Evolutionary conservation across 2,888 invertebrate species (phyloP), one percentile per base, ranked within the genome.

Genomic region (Drosophila kokeensis): DNA sequence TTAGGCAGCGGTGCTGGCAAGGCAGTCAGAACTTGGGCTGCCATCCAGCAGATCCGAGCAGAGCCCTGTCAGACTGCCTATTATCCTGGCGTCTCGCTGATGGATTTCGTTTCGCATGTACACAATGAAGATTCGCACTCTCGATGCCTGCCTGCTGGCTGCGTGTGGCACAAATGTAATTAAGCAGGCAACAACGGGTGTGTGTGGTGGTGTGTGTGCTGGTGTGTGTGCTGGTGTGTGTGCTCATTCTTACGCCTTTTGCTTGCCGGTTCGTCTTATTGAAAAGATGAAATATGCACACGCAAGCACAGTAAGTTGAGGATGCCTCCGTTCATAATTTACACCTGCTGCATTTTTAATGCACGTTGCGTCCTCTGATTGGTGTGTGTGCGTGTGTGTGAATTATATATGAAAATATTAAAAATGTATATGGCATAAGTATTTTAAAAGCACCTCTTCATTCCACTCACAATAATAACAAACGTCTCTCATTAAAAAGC

Each of bases 291-390:
- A 75, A 82, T 81, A 83, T 88, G 79, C 89, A 89, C 67, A 75
- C 79, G 81, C 82, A 76, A 73, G 75, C 84, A 69, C 79, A 69
- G 60, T 57, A 61, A 53, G 66, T n/a, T 36, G 42, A 48, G 50
- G 59, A 54, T 52, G 70, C 48, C 63, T 64, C 59, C 67, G 50
- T 59, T 75, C 73, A 75, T 69, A 73, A 78, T 74, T 86, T 73
- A 81, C 82, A 86, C 87, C 76, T 79, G 64, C 79, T 84, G 89
- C 66, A 86, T 88, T 76, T 77, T 70, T 68, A 88, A 88, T 81
- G 80, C 70, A 62, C 82, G 55, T 69, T 68, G 49, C 64, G 48
- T 69, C 10, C 63, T 64, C 11, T 10, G 10, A 27, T 7, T 45
- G 27, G 7, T 5, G 8, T 0, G 8, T 15, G 8, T 24, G 21